phyloP scores from a whole-genome alignment of 2,888 invertebrate species.

The Drosophila borborema region DNA sequence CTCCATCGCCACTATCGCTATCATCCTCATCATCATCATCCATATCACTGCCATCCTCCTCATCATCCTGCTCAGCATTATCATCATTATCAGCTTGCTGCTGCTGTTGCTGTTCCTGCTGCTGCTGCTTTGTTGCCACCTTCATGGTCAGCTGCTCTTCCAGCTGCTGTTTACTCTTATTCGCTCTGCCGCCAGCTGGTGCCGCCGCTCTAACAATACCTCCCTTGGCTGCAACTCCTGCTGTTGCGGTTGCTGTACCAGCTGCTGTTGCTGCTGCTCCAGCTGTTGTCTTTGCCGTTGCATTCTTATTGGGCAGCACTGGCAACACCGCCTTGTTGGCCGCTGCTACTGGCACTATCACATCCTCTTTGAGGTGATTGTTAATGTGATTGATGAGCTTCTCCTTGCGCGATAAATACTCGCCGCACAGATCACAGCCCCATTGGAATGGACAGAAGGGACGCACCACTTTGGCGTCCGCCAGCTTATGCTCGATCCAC shows the following conservation, averaged over 20 bases:
- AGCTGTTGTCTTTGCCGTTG: not conserved
- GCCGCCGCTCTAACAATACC: slow-evolving; percentile 18
- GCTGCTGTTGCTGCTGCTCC: not conserved
- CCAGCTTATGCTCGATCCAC: slow-evolving; percentile 85
- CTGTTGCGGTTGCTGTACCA: not conserved
- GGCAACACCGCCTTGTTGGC: slow-evolving; percentile 8
- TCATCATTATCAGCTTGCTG: not conserved
- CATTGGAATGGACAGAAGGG: slow-evolving; percentile 85
- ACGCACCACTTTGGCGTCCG: slow-evolving; percentile 83
- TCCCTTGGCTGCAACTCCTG: not conserved
- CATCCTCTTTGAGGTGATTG: slow-evolving; percentile 83
- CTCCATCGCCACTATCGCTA: slow-evolving; percentile 55
- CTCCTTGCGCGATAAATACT: slow-evolving; percentile 84
- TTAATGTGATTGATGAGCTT: slow-evolving; percentile 85
- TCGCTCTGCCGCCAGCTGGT: slow-evolving; percentile 15
- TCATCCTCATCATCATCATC: slow-evolving; percentile 54
- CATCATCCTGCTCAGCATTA: slow-evolving; percentile 4
- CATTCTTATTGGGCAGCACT: slow-evolving; percentile 8
- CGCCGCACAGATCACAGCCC: slow-evolving; percentile 85
- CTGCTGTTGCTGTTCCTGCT: slow-evolving; percentile 8
- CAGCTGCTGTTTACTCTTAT: slow-evolving; percentile 7
- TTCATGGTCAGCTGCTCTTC: not conserved
- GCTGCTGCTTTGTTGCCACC: slow-evolving; percentile 1
- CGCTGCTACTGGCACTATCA: slow-evolving; percentile 71
- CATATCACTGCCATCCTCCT: slow-evolving; percentile 46